Base-by-base conservation (phyloP, 2,797 vertebrate genomes). In the Lophotriccus pileatus region DNA sequence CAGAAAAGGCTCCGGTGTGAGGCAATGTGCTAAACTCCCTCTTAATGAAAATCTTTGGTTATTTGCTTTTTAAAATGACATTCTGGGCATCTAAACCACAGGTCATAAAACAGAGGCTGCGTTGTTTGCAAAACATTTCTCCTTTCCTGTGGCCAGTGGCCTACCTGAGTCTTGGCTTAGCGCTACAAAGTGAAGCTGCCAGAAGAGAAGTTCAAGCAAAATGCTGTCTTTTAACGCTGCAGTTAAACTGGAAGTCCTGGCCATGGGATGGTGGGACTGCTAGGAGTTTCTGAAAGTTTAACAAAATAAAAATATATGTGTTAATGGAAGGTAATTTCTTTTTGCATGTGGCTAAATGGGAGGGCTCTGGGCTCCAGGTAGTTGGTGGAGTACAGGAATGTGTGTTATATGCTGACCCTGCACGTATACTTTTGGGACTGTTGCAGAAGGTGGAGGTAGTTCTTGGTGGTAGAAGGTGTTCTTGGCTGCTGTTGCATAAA, bases 141-240 rank as follows among this genome's bases (percentile, higher is more conserved):
- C 24, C 34, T 37, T 39, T 43, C 56, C n/a, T 1, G 1, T 30
- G 63, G 55, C 66, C 53, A 24, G 55, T 9, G 24, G 8, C 44
- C 22, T 6, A 3, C 2, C 28, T 10, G 47, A 27, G 28, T 18
- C 50, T 25, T 0, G 5, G 34, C 16, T 32, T 18, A 11, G 37
- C 3, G 25, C 66, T 62, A 2, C 30, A 0, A 1, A 62, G 23
- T 6, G 53, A 49, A 52, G 68, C 19, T 43, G 80, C 6, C 27
- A 27, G 50, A 49, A 5, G 18, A 50, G 16, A n/a, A 4, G 8
- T 16, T 18, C 21, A 46, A 77, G 36, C 8, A 56, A 49, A 70
- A 28, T 5, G 12, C 21, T 63, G 24, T 19, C 34, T 62, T 68
- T 58, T 19, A 12, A 1, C 18, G 10, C 24, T n/a, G 7, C 23